Evolutionary conservation across 2,113 vertebrate species (phyloP), one percentile per base, ranked within the genome.

Genomic region (Saccopteryx bilineata): DNA sequence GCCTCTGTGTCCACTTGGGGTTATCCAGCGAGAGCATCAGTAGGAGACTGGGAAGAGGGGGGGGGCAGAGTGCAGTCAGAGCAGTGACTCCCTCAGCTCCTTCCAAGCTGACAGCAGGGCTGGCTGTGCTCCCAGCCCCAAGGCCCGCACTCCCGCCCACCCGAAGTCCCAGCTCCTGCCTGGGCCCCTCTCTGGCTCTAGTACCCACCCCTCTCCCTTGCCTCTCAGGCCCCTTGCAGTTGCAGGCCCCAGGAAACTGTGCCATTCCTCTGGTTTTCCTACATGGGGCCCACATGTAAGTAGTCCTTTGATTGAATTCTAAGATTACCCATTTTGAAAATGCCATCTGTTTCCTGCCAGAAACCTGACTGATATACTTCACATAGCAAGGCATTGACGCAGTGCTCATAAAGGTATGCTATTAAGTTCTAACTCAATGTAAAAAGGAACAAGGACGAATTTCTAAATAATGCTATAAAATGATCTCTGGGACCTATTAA

Each of bases 331-430:
- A 28, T 54, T 89, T 68, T 52, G 39, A 79, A 88, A 94, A 66
- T 92, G 24, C 79, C 52, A 13, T 72, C 88, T 82, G 66, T 71
- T 85, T 72, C 31, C 79, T 88, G 72, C 39, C 39, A 85, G 66
- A 12, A 85, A 15, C 19, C 26, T 54, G 33, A 18, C 52, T 18
- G 23, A 90, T 71, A 82, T 0, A 50, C 28, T 65, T 78, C 31
- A 87, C 79, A 72, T 5, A 87, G 81, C 58, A 87, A 78, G 68
- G 28, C 56, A 21, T 18, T 61, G 61, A 56, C 61, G n/a, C 54
- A 71, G 24, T 52, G 66, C 60, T 87, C 58, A 65, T 56, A 78
- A 58, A 52, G 58, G 61, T 17, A 56, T 39, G 68, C 61, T 63
- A 18, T 39, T 63, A 83, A 54, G 71, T 78, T 90, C 69, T 87